phyloP scores from a whole-genome alignment of 2,888 invertebrate genomes.

The Drosophila leonis region DNA sequence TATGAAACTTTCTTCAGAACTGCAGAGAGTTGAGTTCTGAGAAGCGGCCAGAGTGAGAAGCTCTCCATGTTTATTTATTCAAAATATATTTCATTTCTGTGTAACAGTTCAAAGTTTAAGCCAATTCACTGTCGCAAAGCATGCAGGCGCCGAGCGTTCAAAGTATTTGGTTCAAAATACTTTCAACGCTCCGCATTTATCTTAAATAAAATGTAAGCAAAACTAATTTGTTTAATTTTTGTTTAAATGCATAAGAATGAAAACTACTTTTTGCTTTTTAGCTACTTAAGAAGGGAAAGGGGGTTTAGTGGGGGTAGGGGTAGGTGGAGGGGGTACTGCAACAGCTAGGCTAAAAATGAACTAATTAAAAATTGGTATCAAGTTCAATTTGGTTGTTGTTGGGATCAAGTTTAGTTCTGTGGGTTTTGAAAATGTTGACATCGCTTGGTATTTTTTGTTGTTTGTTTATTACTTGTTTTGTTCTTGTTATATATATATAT shows the following conservation, averaged over 20 bases:
- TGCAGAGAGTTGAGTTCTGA: conserved; percentile 6
- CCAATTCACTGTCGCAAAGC: conserved; percentile 39
- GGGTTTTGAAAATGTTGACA: conserved; percentile 85
- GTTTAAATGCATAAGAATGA: conserved; percentile 62
- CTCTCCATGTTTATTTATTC: not conserved
- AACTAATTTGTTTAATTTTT: conserved; percentile 54
- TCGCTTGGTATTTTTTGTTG: conserved; percentile 80
- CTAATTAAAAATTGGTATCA: conserved; percentile 39
- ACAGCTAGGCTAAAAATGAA: conserved; percentile 43
- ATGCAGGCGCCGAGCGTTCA: conserved; percentile 50
- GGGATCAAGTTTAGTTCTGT: conserved; percentile 59
- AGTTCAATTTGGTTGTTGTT: conserved; percentile 21
- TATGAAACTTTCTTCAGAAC: conserved; percentile 68
- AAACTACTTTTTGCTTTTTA: conserved; percentile 53
- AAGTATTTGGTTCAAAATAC: conserved; percentile 23
- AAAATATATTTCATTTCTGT: not conserved
- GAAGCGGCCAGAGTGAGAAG: conserved; percentile 7
- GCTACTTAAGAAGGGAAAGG: conserved; percentile 52
- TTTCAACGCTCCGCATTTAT: conserved; percentile 36
- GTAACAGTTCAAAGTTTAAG: not conserved
- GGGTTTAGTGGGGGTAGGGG: conserved; percentile 2
- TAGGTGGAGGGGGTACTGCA: not conserved
- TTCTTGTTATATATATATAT: conserved; percentile 25
- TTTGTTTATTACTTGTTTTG: conserved; percentile 35
- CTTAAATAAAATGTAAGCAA: conserved; percentile 63